Conservation (phyloP, 2,113 vertebrate genomes). For the Elephas maximus region DNA sequence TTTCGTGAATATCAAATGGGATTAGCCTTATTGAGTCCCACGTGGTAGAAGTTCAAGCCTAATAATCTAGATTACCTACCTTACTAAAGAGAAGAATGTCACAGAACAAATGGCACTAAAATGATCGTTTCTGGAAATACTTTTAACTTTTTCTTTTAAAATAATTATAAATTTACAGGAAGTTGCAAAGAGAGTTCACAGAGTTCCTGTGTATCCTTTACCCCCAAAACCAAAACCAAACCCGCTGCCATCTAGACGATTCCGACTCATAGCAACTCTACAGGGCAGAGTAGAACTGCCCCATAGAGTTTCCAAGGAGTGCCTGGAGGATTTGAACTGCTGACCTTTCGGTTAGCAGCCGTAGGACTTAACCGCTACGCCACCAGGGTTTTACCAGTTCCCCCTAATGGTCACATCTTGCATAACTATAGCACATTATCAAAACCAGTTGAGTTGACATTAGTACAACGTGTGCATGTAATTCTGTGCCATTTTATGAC, state of each 20-base stretch:
- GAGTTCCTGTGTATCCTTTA: neutral
- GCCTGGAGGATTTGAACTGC: no score
- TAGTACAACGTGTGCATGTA: no score
- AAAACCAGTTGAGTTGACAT: neutral
- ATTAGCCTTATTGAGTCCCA: neutral
- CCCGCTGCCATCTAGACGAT: no score
- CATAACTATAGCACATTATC: neutral
- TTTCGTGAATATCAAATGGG: neutral
- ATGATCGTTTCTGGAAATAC: neutral
- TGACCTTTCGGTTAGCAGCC: no score
- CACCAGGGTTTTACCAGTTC: neutral
- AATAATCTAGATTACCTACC: neutral
- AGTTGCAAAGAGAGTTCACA: neutral
- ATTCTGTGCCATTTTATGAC: neutral
- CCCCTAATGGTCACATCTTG: neutral
- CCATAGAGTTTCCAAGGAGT: no score
- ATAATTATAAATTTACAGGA: neutral
- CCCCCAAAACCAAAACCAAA: no score
- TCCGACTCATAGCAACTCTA: no score
- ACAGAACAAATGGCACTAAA: conserved; percentile 18
- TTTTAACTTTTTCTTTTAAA: conserved; percentile 1
- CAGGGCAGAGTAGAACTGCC: no score
- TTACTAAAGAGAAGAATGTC: neutral
- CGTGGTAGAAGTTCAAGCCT: neutral
- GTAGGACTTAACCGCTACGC: no score